Evolutionary conservation across 2,888 invertebrate genomes (phyloP).

Genomic region (Drosophila mayaguana): DNA sequence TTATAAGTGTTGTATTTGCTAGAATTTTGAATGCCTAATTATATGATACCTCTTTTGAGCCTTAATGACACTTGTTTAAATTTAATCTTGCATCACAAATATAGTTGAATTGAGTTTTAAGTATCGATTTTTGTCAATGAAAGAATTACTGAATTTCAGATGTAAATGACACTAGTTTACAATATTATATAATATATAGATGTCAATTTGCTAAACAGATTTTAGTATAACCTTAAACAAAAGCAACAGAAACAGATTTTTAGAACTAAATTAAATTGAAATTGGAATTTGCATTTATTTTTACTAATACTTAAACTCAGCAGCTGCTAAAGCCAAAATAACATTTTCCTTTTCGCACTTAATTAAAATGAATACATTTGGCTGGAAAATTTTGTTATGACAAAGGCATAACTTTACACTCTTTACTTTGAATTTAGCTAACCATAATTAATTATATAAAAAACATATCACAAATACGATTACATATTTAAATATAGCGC

Average conservation of each 20-base stretch:
- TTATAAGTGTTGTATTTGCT: too few relatives aligned
- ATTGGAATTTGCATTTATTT: background rate
- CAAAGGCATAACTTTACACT: background rate
- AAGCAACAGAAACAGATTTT: background rate
- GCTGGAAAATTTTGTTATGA: background rate
- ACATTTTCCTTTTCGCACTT: background rate
- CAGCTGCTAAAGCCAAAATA: background rate
- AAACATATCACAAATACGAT: too few relatives aligned
- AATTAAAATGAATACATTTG: background rate
- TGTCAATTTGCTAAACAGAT: background rate
- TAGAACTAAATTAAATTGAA: background rate
- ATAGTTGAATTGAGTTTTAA: too few relatives aligned
- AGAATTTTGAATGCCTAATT: too few relatives aligned
- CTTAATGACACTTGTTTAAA: too few relatives aligned
- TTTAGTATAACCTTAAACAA: background rate
- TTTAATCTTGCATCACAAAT: too few relatives aligned
- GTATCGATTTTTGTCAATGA: too few relatives aligned
- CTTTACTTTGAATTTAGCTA: too few relatives aligned
- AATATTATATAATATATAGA: background rate
- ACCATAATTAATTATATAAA: too few relatives aligned
- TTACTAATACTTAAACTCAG: background rate
- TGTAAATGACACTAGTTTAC: background rate
- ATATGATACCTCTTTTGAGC: too few relatives aligned
- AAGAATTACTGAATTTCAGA: too few relatives aligned
- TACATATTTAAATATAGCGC: background rate